A percentile compares a stretch with the other conserved stretches of the same genome.
Conservation (phyloP, 2,113 vertebrate genomes). For the Lamprotornis superbus region DNA sequence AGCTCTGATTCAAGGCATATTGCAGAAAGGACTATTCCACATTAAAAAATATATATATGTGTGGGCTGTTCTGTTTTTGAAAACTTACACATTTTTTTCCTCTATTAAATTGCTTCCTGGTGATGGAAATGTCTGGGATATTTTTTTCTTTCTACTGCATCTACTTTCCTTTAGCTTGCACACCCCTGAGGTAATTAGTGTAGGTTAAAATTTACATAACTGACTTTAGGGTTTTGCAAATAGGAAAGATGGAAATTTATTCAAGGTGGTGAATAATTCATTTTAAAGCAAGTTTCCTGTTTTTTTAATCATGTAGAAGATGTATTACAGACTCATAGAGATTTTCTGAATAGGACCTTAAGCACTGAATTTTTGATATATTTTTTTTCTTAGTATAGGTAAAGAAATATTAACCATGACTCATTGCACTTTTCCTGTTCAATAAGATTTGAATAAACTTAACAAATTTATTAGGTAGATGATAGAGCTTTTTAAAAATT, state of each 20-base stretch:
- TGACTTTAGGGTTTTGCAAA: conserved; percentile 60
- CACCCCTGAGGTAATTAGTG: conserved; percentile 61
- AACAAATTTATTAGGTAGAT: conserved; percentile 40
- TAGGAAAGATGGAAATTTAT: conserved; percentile 61
- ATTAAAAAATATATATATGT: neutral
- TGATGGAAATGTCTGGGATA: conserved; percentile 39
- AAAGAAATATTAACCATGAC: conserved; percentile 57
- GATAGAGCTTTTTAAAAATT: conserved; percentile 54
- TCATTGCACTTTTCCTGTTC: conserved; percentile 35
- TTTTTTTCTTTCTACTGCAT: conserved; percentile 15
- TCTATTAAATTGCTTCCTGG: conserved; percentile 52
- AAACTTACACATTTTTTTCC: conserved; percentile 36
- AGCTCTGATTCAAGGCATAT: neutral
- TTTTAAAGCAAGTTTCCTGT: conserved; percentile 58
- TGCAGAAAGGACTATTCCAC: neutral
- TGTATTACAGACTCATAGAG: conserved; percentile 48
- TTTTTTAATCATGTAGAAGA: conserved; percentile 56
- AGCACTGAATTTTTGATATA: conserved; percentile 43
- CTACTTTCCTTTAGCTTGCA: conserved; percentile 33
- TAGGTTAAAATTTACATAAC: conserved; percentile 67
- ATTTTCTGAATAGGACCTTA: conserved; percentile 51
- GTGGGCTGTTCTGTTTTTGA: conserved; percentile 20
- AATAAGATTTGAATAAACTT: conserved; percentile 49
- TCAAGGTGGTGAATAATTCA: conserved; percentile 65
- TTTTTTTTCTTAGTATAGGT: conserved; percentile 54